phyloP scores from a whole-genome alignment of 2,113 vertebrate species.

The Polyodon spathula region DNA sequence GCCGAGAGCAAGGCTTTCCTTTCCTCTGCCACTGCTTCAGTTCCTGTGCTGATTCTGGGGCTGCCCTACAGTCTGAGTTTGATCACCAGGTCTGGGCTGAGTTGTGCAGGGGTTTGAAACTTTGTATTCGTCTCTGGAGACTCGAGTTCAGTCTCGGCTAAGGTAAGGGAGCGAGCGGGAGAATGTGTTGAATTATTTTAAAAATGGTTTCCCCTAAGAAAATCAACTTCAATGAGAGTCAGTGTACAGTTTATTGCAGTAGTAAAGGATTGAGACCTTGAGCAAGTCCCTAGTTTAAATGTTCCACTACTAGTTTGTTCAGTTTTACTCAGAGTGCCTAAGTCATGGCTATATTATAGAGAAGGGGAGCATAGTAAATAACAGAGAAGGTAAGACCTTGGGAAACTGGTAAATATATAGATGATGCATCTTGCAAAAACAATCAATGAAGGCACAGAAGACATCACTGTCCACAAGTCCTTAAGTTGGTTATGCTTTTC shows the following conservation, averaged over 20 bases:
- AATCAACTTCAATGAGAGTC: not conserved
- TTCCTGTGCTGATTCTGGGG: not conserved
- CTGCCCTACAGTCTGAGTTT: not conserved
- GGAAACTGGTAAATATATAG: too few species aligned
- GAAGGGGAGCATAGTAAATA: too few species aligned
- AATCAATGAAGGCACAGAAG: too few species aligned
- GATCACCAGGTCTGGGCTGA: constrained; percentile 6
- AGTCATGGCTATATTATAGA: too few species aligned
- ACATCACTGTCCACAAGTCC: too few species aligned
- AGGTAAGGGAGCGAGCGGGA: not conserved
- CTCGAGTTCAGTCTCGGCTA: not conserved
- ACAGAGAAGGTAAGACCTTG: too few species aligned
- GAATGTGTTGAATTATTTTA: constrained; percentile 1
- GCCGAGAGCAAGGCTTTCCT: not conserved
- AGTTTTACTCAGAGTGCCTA: too few species aligned
- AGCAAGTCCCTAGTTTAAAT: too few species aligned
- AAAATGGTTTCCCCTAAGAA: constrained; percentile 6
- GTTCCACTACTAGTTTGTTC: too few species aligned
- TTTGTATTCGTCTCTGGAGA: not conserved
- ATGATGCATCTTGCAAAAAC: too few species aligned
- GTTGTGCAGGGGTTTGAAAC: not conserved
- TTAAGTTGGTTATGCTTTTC: too few species aligned
- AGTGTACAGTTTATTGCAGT: not conserved
- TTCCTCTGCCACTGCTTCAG: not conserved
- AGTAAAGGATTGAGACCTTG: too few species aligned